Base-by-base conservation (phyloP, 2,797 vertebrate genomes). In the Pseudochromis fuscus region DNA sequence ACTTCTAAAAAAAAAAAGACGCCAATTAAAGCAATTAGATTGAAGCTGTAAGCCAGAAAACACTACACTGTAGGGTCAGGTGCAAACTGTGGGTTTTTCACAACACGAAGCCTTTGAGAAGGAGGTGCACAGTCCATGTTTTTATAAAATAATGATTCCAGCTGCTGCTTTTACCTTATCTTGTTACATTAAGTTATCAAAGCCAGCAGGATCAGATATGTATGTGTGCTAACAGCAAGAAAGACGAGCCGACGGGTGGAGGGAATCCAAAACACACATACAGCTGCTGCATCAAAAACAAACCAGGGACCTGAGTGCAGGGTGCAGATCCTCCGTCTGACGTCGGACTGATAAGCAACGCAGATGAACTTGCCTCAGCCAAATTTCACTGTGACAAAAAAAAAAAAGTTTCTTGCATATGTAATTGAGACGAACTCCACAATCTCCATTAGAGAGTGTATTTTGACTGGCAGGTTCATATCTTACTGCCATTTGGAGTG, bases 391-490 rank as follows among this genome's bases (percentile, higher is more conserved):
- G 23, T 19, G 7, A 9, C 11, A 31, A 33, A 31, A 27, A 72
- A 50, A 25, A 0, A n/a, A 4, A 18, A 0, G 24, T 31, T 44
- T 23, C 46, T 33, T 4, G 33, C 33, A 13, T 13, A 13, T 35
- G 33, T 7, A 13, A 15, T 35, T 12, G 33, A 35, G 15, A 35
- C 12, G 33, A 35, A 13, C 12, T 35, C 10, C 57, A 19, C 2
- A 23, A 2, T 64, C 40, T 38, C 67, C 62, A 50, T 71, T 28
- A 51, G 28, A 44, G 24, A 24, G 56, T 45, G 58, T 67, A 74
- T 74, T 70, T 62, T 67, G 24, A 63, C 55, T 38, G 55, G 33
- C 59, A 35, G 16, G 55, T 55, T 37, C 52, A 9, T 23, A 21
- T 69, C 15, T 70, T 13, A 3, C 5, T 58, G 46, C 12, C 18